Base-by-base conservation (phyloP, 2,797 vertebrate genomes). In the Acomys russatus region DNA sequence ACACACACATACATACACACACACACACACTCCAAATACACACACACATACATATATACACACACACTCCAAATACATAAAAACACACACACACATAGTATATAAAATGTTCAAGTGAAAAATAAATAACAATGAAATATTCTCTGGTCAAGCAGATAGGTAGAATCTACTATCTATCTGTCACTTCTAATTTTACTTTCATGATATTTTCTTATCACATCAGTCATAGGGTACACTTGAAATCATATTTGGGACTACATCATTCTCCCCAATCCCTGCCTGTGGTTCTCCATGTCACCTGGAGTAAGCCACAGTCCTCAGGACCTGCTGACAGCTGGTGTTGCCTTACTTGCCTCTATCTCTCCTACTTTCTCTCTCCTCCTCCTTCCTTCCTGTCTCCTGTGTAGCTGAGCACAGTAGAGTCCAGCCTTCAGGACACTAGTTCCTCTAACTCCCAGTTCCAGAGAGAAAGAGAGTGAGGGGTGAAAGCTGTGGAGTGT, bases 81-180 rank as follows among this genome's bases (percentile, higher is more conserved):
- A n/a, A n/a, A 44, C 44, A 44, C 44, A 44, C 44, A 44, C 30
- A 49, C 12, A 68, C 28, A 68, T 66, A 84, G 90, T 88, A 64
- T 70, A 70, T 38, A 86, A 70, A 86, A 88, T 91, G 22, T 86
- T 91, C 35, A 91, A 70, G 49, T 71, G 17, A 22, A 54, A 73
- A 77, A 94, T 28, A 77, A 84, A 54, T 11, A 87, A 77, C 18
- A 84, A 23, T 91, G 74, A 92, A 79, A 90, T 77, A 71, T 4
- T 71, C 3, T 74, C 84, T 35, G 25, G 68, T 22, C 64, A 63
- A 92, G n/a, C n/a, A 83, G 59, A 54, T n/a, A 30, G 20, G 30
- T 64, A 22, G 82, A 83, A 5, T 59, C 23, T 49, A 59, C 30
- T 38, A 51, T 9, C n/a, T 5, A 30, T 15, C 76, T 86, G 35